Conservation (phyloP, 2,113 vertebrate genomes). For the Lota lota region DNA sequence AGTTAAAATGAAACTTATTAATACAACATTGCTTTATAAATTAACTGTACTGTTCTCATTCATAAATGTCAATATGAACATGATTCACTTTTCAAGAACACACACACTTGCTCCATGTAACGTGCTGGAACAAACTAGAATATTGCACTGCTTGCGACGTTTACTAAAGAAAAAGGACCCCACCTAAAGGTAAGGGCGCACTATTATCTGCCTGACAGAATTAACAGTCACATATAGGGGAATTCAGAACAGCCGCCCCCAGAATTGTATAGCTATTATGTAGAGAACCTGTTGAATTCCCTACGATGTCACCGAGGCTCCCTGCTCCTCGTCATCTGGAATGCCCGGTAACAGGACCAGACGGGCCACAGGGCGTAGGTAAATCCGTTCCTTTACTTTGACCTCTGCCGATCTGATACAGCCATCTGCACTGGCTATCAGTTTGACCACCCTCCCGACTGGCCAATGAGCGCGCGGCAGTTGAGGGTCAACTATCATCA, state of each 20-base stretch:
- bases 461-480: slow-evolving; percentile 5
- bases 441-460: slow-evolving; percentile 7
- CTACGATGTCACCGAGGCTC: neutral
- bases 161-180: too few relatives aligned
- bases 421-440: slow-evolving; percentile 13
- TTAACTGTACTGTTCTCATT: too few relatives aligned
- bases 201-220: too few relatives aligned
- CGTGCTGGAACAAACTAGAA: too few relatives aligned
- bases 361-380: neutral
- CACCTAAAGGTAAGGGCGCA: too few relatives aligned
- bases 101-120: too few relatives aligned
- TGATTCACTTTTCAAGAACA: too few relatives aligned
- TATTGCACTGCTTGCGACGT: too few relatives aligned
- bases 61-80: too few relatives aligned
- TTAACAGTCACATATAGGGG: neutral
- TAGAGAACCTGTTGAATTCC: neutral
- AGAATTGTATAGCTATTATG: neutral
- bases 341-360: neutral
- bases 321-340: neutral
- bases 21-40: too few relatives aligned
- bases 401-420: neutral
- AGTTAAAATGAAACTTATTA: too few relatives aligned
- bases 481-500: slow-evolving; percentile 18
- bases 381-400: neutral
- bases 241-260: slow-evolving; percentile 2